Evolutionary conservation across 2,797 vertebrate genomes (phyloP), one percentile per base, ranked within the genome.

Genomic region (Halcyon chelicuti): DNA sequence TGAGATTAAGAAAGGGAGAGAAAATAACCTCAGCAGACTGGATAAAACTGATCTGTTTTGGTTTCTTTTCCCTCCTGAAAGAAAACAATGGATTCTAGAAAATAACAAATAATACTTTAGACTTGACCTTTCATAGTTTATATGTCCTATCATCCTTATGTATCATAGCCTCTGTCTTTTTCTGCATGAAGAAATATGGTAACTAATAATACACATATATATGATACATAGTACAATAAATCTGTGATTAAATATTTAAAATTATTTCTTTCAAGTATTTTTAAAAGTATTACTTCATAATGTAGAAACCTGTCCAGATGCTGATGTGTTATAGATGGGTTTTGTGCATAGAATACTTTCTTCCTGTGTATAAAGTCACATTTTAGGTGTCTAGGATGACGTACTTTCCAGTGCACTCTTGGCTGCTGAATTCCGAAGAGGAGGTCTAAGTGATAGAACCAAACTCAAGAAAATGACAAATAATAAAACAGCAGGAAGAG

Each of bases 1-100:
- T 0, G 2, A 90, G 86, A 93, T 81, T 94, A 92, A 79, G 88
- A 92, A 95, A 78, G 29, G 21, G 63, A 72, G 86, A 89, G 88
- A 87, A 94, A 97, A 97, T 94, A 89, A 97, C 92, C 88, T 92
- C 89, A 88, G 73, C 47, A 89, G 75, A 91, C 75, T 96, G 80
- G 57, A 86, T 93, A 94, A 93, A 94, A 94, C 66, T 89, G 29
- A 79, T 90, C 52, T 88, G 60, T 71, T 87, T 93, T 86, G 20
- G 35, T 86, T 93, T 80, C 19, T 75, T 85, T 78, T 78, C 57
- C 52, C 79, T 70, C 19, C 63, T 55, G 79, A 81, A 86, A 77
- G 47, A 91, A 91, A 86, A 33, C 0, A 4, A 40, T 52, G 19
- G 35, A 76, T 80, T 93, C 60, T 51, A 81, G 33, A 58, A 88